phyloP scores from a whole-genome alignment of 2,797 vertebrate species.

The Hipposideros larvatus region DNA sequence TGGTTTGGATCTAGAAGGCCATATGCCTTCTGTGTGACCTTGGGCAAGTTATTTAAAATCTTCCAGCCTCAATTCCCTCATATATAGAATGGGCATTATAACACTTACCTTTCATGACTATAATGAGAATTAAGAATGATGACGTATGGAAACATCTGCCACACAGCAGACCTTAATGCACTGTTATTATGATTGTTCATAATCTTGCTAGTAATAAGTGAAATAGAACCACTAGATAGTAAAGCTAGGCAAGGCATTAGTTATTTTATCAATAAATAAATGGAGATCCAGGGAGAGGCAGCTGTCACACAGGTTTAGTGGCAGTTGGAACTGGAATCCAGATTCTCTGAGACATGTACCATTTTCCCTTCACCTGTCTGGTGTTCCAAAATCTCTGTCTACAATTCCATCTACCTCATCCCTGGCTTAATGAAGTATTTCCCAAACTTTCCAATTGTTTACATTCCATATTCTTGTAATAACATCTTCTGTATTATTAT shows the following conservation, averaged over 20 bases:
- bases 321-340: background rate
- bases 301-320: background rate
- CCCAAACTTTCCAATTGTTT: background rate
- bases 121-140: background rate
- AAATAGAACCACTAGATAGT: background rate
- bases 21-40: background rate
- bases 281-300: background rate
- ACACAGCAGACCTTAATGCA: background rate
- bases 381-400: background rate
- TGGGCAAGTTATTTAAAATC: background rate
- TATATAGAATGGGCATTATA: background rate
- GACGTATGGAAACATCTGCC: background rate
- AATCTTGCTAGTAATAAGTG: background rate
- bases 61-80: background rate
- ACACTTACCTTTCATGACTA: background rate
- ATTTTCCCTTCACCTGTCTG: background rate
- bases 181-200: background rate
- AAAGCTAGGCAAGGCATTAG: background rate
- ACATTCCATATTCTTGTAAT: background rate
- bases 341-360: background rate
- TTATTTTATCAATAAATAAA: background rate
- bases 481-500: background rate
- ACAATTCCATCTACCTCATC: background rate
- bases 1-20: background rate
- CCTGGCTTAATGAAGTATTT: background rate